Percentiles rank a stretch among this genome's conserved stretches.
Evolutionary conservation across 2,888 invertebrate genomes (phyloP).

Genomic region (Morpho helenor): DNA sequence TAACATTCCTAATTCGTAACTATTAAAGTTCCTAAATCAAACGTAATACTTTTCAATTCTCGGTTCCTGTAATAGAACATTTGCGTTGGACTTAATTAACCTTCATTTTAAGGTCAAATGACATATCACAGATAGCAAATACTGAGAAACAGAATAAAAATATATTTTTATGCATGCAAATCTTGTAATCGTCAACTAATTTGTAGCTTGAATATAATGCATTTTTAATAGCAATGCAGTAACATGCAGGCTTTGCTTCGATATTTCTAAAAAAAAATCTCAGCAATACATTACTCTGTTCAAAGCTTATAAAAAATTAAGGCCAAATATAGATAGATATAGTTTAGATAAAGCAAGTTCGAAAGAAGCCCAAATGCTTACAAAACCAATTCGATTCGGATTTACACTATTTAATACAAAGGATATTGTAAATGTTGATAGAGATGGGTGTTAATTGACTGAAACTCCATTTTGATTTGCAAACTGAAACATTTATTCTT

Average conservation of each 20-base stretch:
- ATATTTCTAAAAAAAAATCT: background rate
- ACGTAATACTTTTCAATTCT: background rate
- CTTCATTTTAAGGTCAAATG: no score
- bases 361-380: conserved; percentile 37
- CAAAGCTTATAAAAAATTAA: conserved; percentile 27
- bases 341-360: conserved; percentile 48
- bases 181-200: conserved; percentile 8
- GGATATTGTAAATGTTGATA: conserved; percentile 41
- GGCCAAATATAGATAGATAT: conserved; percentile 39
- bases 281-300: conserved; percentile 9
- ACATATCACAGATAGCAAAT: no score
- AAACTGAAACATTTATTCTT: conserved; percentile 72
- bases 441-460: conserved; percentile 79
- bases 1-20: no score
- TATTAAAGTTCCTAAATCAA: no score
- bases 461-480: conserved; percentile 74
- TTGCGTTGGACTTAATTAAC: background rate
- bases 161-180: background rate
- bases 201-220: conserved; percentile 14
- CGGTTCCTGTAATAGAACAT: conserved; percentile 1
- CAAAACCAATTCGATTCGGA: conserved; percentile 32
- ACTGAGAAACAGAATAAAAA: no score
- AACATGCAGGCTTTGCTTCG: conserved; percentile 1
- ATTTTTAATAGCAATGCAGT: conserved; percentile 5
- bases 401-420: conserved; percentile 5